A percentile compares a stretch with the other conserved stretches of the same genome.
These are phyloP conservation scores for Triplophysa tibetana DNA, from an alignment of 2,113 vertebrate genomes.

Conservation along the genomic window DNA sequence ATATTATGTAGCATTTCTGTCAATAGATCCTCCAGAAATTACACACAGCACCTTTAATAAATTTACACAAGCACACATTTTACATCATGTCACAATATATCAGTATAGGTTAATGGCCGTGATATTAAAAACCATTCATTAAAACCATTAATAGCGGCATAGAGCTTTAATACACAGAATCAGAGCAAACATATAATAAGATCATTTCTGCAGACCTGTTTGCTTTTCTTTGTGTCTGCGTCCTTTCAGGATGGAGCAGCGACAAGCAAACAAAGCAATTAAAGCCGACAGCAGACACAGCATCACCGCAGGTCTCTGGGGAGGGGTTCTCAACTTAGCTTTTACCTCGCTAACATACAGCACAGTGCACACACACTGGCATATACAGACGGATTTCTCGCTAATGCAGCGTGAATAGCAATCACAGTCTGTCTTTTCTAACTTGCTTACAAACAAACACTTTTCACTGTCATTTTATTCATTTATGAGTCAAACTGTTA, in stretches of 20 bases:
- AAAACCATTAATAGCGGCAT: not conserved
- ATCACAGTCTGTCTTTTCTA: not conserved
- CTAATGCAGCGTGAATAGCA: not conserved
- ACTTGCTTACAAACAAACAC: not conserved
- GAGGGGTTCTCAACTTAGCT: conserved; percentile 34
- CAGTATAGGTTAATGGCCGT: too few relatives aligned
- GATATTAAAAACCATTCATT: too few relatives aligned
- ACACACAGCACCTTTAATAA: too few relatives aligned
- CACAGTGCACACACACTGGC: not conserved
- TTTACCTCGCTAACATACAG: conserved; percentile 17
- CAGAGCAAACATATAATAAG: conserved; percentile 24
- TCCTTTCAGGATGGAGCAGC: conserved; percentile 42
- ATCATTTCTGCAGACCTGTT: conserved; percentile 33
- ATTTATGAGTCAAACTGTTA: conserved; percentile 31
- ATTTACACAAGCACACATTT: too few relatives aligned
- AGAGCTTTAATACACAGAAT: conserved; percentile 1
- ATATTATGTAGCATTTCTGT: too few relatives aligned
- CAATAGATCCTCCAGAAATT: too few relatives aligned
- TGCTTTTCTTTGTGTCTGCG: conserved; percentile 38
- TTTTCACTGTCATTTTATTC: conserved; percentile 25
- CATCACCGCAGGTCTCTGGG: conserved; percentile 39
- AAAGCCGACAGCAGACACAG: conserved; percentile 44
- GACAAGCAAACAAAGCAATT: conserved; percentile 53
- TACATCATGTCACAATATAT: too few relatives aligned
- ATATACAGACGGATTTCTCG: not conserved